Base-by-base conservation (phyloP, 2,113 vertebrate species). In the Erpornis zantholeuca region DNA sequence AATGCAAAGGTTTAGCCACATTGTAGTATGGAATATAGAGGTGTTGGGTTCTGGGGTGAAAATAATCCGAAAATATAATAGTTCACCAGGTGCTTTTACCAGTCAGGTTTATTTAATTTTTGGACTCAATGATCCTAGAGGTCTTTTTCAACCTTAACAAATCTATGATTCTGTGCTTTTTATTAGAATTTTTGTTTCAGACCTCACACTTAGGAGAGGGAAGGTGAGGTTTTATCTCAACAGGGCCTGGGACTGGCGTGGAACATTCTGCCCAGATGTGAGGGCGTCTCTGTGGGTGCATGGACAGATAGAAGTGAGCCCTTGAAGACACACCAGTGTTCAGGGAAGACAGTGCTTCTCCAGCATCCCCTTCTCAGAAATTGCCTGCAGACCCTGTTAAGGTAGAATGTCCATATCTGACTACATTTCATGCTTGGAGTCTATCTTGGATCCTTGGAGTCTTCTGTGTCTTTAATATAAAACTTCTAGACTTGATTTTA, bases 301-400 rank as follows among this genome's bases (percentile, higher is more conserved):
- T 0, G 10, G 59, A 25, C 19, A 70, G 20, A 12, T 0, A 9
- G 31, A 40, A 59, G 23, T 1, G 20, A 65, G 11, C 38, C 28
- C 36, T 31, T 0, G 1, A 47, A 59, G 36, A 12, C 44, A 22
- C 1, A 1, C 5, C 27, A 44, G 23, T 16, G 6, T 40, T 38
- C 12, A 29, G 27, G 27, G 79, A 42, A 45, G 10, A 45, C 6
- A 5, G 1, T 1, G 1, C 6, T 40, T 14, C 17, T 65, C 27
- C 45, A 65, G 63, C 19, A 56, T 15, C 11, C 44, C 15, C 11
- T 44, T 33, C 20, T 13, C 44, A 72, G 20, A 17, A 40, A n/a
- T 4, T 59, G 27, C 10, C 31, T 72, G 24, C 16, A 60, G 70
- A 69, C 20, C 25, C 22, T 72, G 12, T 23, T 38, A 38, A 33